phyloP scores from a whole-genome alignment of 1,140 invertebrate genomes.

The Drosophila pseudoananassae region DNA sequence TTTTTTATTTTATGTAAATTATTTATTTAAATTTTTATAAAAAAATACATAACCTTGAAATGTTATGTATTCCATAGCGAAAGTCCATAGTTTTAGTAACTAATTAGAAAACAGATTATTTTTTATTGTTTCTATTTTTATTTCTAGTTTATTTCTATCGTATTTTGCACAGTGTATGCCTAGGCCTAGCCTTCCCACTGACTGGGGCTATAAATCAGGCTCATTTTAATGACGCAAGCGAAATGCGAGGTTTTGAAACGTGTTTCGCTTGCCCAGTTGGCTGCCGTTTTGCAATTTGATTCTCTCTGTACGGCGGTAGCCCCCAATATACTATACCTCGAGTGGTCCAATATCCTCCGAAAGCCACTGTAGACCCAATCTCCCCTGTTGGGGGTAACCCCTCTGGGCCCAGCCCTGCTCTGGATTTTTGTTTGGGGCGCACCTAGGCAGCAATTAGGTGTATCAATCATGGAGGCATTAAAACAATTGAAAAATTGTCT shows the following conservation, averaged over 20 bases:
- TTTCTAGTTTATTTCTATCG: background rate
- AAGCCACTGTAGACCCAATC: no score
- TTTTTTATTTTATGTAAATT: no score
- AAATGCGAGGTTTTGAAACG: slow-evolving; percentile 76
- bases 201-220: slow-evolving; percentile 73
- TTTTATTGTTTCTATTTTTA: no score
- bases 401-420: no score
- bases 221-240: slow-evolving; percentile 80
- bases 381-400: background rate
- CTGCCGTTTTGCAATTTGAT: slow-evolving; percentile 65
- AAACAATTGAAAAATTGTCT: slow-evolving; percentile 80
- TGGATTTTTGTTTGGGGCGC: slow-evolving; percentile 26
- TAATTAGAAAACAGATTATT: no score
- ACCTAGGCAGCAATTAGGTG: slow-evolving; percentile 65
- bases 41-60: no score
- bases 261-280: slow-evolving; percentile 66
- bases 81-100: no score
- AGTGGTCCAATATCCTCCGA: background rate
- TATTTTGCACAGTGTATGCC: slow-evolving; percentile 9
- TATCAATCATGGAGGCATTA: slow-evolving; percentile 78
- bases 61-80: no score
- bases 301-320: background rate
- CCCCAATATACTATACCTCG: slow-evolving; percentile 21
- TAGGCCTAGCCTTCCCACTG: slow-evolving; percentile 18
- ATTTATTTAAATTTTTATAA: no score